Conservation (phyloP, 2,888 invertebrate genomes). For the Eudemis profundana region DNA sequence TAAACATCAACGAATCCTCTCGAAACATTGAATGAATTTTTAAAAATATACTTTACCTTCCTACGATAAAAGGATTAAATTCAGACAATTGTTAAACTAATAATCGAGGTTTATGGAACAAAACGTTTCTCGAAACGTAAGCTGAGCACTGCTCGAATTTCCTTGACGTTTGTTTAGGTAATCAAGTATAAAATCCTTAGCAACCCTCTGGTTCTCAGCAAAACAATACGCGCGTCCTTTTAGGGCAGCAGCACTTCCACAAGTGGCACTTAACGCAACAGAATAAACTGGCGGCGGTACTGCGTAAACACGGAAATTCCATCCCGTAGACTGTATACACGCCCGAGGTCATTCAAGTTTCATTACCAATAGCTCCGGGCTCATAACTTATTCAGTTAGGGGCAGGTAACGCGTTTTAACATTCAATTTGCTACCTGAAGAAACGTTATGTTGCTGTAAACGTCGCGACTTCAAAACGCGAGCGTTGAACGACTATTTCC, state of each 20-base stretch:
- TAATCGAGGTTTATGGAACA: conserved; percentile 10
- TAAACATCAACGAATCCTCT: not conserved
- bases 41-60: not conserved
- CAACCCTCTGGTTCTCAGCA: conserved; percentile 48
- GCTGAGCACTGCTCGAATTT: conserved; percentile 8
- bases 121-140: conserved; percentile 2
- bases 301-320: conserved; percentile 73
- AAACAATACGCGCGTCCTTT: conserved; percentile 53
- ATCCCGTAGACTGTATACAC: conserved; percentile 68
- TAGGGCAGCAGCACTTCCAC: conserved; percentile 53
- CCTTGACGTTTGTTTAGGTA: conserved; percentile 34
- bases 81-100: not conserved
- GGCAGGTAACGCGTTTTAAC: conserved; percentile 80
- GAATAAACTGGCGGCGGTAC: conserved; percentile 59
- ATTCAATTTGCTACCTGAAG: conserved; percentile 79
- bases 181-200: conserved; percentile 44
- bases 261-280: conserved; percentile 64
- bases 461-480: conserved; percentile 55
- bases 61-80: not conserved
- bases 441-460: conserved; percentile 68
- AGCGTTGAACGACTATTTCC: conserved; percentile 40
- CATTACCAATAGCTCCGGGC: conserved; percentile 79
- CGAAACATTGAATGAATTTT: not conserved
- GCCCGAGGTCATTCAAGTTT: conserved; percentile 80
- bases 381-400: conserved; percentile 82